Evolutionary conservation across 2,888 invertebrate genomes (phyloP).

Genomic region (Agrilus mali): DNA sequence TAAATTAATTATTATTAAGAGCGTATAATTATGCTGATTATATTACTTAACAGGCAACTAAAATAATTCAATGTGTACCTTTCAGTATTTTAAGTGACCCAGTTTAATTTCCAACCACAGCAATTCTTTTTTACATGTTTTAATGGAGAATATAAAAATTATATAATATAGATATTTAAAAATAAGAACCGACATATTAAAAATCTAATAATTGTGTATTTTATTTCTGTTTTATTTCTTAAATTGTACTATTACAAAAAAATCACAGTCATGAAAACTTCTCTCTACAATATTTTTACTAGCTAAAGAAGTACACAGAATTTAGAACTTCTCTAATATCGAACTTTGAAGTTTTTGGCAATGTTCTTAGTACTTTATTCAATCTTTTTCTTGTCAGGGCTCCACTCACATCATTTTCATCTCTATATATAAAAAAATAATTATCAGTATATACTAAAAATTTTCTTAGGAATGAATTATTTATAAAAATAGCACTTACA

Average conservation of each 20-base stretch:
- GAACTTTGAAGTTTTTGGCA: conserved; percentile 68
- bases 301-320: conserved; percentile 84
- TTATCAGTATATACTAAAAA: conserved; percentile 2
- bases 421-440: conserved; percentile 30
- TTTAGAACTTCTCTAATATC: conserved; percentile 60
- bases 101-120: no score
- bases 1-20: no score
- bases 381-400: conserved; percentile 49
- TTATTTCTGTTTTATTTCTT: conserved; percentile 1
- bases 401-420: conserved; percentile 37
- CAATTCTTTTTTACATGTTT: no score
- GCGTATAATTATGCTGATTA: no score
- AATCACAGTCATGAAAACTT: conserved; percentile 4
- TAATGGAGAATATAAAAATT: no score
- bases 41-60: no score
- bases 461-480: not conserved
- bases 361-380: conserved; percentile 43
- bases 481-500: conserved; percentile 2
- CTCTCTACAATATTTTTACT: conserved; percentile 11
- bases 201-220: no score
- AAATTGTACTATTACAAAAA: conserved; percentile 1
- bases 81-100: no score
- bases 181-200: no score
- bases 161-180: no score
- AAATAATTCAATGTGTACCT: no score